A percentile compares a stretch with the other conserved stretches of the same genome.
These are phyloP conservation scores for Euzophera pinguis DNA, from an alignment of 2,888 invertebrate species.

Conservation along the genomic window DNA sequence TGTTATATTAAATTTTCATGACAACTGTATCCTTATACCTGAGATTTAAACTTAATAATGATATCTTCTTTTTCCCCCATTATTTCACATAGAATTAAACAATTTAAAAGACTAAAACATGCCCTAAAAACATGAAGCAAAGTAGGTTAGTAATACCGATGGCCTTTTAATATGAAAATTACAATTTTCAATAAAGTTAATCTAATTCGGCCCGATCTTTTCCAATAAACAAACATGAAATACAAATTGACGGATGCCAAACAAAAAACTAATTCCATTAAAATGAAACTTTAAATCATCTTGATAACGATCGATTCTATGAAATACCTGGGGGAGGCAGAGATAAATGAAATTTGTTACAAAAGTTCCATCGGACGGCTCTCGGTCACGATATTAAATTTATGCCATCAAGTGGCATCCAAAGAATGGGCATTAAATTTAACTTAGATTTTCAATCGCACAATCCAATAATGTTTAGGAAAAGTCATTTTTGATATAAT, in stretches of 20 bases:
- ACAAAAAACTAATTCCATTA: slow-evolving; percentile 40
- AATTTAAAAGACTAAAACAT: no score
- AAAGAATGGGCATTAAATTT: slow-evolving; percentile 55
- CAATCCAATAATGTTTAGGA: slow-evolving; percentile 47
- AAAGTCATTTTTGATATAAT: not conserved
- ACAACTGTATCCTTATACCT: no score
- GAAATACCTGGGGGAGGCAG: slow-evolving; percentile 60
- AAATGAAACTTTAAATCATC: slow-evolving; percentile 58
- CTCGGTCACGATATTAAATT: slow-evolving; percentile 74
- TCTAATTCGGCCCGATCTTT: not conserved
- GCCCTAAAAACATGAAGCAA: no score
- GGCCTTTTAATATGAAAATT: no score
- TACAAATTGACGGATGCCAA: slow-evolving; percentile 24
- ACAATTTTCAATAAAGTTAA: not conserved
- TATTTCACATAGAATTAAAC: no score
- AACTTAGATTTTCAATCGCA: slow-evolving; percentile 61
- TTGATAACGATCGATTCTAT: slow-evolving; percentile 69
- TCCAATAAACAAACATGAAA: slow-evolving; percentile 8
- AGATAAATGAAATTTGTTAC: slow-evolving; percentile 78
- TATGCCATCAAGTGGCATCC: slow-evolving; percentile 71
- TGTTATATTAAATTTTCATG: no score
- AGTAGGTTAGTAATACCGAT: no score
- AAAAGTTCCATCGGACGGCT: slow-evolving; percentile 66
- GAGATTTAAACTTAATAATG: no score
- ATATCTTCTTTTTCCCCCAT: no score